Evolutionary conservation across 2,797 vertebrate genomes (phyloP).

Genomic region (Peromyscus aztecus): DNA sequence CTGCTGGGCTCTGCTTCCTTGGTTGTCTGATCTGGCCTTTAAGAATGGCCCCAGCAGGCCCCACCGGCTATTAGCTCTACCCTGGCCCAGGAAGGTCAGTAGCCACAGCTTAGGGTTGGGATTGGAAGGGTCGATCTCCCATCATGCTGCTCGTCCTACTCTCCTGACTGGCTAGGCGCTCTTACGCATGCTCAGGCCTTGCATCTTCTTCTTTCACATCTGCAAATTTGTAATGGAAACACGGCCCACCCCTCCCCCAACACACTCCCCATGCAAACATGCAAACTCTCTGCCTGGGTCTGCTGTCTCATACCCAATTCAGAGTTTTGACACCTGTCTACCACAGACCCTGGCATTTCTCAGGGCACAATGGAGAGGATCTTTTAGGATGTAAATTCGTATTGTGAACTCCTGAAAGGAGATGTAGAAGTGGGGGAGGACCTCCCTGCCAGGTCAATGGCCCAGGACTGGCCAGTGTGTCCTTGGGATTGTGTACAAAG

Average conservation of each 20-base stretch:
- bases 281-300: background rate
- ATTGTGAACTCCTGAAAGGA: background rate
- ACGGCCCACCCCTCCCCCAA: background rate
- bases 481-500: background rate
- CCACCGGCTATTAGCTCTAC: rapidly evolving
- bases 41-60: rapidly evolving
- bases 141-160: too few relatives aligned
- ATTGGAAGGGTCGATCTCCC: background rate
- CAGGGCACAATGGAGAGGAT: background rate
- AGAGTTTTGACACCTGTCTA: background rate
- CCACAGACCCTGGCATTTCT: conserved; percentile 3
- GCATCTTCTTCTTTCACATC: background rate
- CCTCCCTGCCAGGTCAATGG: background rate
- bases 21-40: background rate
- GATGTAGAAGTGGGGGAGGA: background rate
- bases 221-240: background rate
- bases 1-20: background rate
- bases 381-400: conserved; percentile 7
- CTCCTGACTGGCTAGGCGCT: background rate
- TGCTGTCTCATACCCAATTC: background rate
- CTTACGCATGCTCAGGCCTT: rapidly evolving
- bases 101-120: background rate
- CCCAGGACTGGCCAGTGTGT: background rate
- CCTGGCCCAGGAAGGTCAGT: background rate
- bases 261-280: background rate